A percentile compares a stretch with the other conserved stretches of the same genome.
Conservation (phyloP, 2,888 invertebrate genomes). For the Cerceris rybyensis region DNA sequence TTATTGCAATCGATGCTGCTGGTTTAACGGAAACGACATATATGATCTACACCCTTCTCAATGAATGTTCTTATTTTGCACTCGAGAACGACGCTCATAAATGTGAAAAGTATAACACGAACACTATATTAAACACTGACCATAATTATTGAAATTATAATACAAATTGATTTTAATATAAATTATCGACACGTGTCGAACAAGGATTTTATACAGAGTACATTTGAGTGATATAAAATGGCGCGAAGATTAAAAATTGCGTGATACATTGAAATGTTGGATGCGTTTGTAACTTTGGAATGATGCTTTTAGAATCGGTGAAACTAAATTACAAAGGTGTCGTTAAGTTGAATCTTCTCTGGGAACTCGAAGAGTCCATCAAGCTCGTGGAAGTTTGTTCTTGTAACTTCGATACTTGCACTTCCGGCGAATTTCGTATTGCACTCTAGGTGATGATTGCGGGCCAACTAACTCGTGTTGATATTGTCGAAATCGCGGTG, state of each 20-base stretch:
- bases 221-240: too few relatives aligned
- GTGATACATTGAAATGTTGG: too few relatives aligned
- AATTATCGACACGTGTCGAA: too few relatives aligned
- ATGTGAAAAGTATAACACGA: neutral
- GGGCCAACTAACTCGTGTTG: conserved; percentile 56
- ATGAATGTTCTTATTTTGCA: neutral
- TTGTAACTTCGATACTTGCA: conserved; percentile 35
- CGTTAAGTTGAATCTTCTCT: neutral
- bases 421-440: conserved; percentile 60
- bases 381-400: conserved; percentile 13
- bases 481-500: conserved; percentile 57
- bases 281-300: neutral
- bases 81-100: too few relatives aligned
- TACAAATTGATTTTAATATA: too few relatives aligned
- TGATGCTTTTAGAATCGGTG: neutral
- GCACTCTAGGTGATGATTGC: conserved; percentile 66
- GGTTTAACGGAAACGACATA: neutral
- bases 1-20: conserved; percentile 30
- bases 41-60: neutral
- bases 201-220: too few relatives aligned
- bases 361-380: conserved; percentile 3
- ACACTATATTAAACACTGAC: neutral
- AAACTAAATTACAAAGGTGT: neutral
- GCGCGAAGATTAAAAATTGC: too few relatives aligned
- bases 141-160: too few relatives aligned